These are phyloP conservation scores for Thymelicus lineola DNA, from an alignment of 2,888 invertebrate genomes.

Conservation along the genomic window DNA sequence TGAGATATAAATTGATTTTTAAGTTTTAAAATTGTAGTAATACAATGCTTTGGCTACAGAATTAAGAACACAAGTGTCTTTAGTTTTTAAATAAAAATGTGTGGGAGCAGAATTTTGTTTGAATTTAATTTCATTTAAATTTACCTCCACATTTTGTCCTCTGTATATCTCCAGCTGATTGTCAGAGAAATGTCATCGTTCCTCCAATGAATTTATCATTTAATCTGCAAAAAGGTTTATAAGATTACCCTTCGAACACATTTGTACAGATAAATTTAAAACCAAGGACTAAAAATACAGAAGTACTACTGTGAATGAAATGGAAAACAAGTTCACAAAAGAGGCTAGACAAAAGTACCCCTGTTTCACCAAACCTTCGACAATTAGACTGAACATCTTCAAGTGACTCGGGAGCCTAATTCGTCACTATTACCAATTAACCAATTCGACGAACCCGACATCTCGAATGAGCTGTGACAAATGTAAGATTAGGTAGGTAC, in stretches of 20 bases:
- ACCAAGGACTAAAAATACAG: conserved; percentile 13
- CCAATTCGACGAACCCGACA: conserved; percentile 28
- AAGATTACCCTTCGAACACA: background rate
- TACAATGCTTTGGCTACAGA: too few species aligned
- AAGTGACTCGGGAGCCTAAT: conserved; percentile 18
- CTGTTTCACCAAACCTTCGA: conserved; percentile 20
- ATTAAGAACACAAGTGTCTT: too few species aligned
- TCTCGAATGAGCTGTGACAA: conserved; percentile 28
- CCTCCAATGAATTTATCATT: background rate
- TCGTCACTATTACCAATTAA: conserved; percentile 15
- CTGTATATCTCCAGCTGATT: background rate
- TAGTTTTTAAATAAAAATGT: too few species aligned
- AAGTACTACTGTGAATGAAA: conserved; percentile 24
- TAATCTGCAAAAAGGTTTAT: background rate
- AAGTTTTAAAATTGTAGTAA: too few species aligned
- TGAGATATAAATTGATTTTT: too few species aligned
- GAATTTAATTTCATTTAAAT: background rate
- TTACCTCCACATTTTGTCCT: background rate
- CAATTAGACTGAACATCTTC: conserved; percentile 16
- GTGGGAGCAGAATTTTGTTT: too few species aligned
- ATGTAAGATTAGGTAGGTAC: conserved; percentile 33
- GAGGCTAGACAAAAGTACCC: conserved; percentile 16
- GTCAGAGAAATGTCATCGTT: background rate
- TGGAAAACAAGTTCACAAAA: conserved; percentile 3
- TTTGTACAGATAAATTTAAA: background rate